Evolutionary conservation across 1,140 invertebrate genomes (phyloP).

Genomic region (Dinothrombium tinctorium): DNA sequence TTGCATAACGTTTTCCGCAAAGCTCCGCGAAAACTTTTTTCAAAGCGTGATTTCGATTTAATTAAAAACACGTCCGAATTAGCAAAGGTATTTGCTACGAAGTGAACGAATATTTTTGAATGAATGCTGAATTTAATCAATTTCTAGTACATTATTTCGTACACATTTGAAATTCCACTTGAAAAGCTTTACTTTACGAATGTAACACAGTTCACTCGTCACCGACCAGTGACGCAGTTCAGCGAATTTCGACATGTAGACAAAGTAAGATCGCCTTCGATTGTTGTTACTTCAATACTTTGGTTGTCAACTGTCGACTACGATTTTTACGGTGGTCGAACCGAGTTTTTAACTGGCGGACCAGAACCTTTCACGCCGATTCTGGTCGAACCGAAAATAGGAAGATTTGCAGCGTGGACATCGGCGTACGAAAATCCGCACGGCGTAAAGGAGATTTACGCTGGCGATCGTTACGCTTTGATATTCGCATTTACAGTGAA

Average conservation of each 20-base stretch:
- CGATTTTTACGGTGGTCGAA: conserved; percentile 3
- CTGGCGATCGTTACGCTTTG: not conserved
- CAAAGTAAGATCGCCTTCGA: not conserved
- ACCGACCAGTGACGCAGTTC: not conserved
- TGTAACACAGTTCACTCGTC: not conserved
- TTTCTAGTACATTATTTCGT: not conserved
- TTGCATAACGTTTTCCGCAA: conserved; percentile 1
- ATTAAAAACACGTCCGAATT: not conserved
- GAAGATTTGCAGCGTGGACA: conserved; percentile 3
- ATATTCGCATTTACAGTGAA: conserved; percentile 1
- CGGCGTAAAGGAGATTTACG: not conserved
- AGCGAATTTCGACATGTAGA: conserved; percentile 2
- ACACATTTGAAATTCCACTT: conserved; percentile 1
- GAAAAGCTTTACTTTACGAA: not conserved
- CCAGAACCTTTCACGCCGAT: not conserved
- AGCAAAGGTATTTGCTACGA: not conserved
- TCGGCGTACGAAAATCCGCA: conserved; percentile 1
- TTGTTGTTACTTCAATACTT: conserved; percentile 1
- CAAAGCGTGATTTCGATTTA: not conserved
- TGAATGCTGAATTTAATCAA: too few species aligned
- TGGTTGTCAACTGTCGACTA: conserved; percentile 3
- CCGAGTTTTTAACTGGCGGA: not conserved
- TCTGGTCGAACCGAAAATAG: conserved; percentile 2
- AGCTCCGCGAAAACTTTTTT: not conserved
- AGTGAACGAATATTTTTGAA: too few species aligned